Conservation (phyloP, 1,140 invertebrate genomes). For the Drosophila ogumai region DNA sequence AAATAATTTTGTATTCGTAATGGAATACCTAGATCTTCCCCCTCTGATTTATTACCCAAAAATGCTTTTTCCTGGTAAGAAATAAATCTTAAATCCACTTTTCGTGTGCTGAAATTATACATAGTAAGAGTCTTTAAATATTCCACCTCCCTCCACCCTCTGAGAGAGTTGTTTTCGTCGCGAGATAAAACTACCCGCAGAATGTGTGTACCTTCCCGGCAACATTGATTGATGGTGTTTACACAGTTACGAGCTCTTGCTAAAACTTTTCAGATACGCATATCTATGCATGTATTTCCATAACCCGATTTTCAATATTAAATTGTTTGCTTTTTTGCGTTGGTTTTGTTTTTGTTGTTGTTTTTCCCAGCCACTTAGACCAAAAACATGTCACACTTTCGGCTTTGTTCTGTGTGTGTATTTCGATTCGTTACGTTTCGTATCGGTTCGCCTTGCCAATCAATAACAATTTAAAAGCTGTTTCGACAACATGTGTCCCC, state of each 20-base stretch:
- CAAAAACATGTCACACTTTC: conserved; percentile 62
- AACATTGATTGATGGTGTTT: conserved; percentile 53
- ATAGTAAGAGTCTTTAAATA: conserved; percentile 2
- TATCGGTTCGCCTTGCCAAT: conserved; percentile 52
- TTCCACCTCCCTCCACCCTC: not conserved
- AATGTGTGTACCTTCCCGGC: conserved; percentile 14
- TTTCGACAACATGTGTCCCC: conserved; percentile 75
- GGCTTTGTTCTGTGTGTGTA: conserved; percentile 27
- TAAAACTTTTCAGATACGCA: conserved; percentile 31
- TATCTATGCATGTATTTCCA: conserved; percentile 52
- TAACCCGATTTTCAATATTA: conserved; percentile 74
- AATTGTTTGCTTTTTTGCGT: conserved; percentile 71
- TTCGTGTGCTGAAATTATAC: conserved; percentile 1
- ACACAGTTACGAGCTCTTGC: conserved; percentile 28
- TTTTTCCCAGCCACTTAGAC: conserved; percentile 43
- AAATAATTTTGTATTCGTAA: not conserved
- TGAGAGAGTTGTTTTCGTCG: conserved; percentile 1
- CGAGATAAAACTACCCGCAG: conserved; percentile 43
- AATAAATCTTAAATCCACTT: not conserved
- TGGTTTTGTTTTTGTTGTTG: conserved; percentile 6
- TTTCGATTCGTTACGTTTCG: conserved; percentile 26
- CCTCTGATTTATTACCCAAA: not conserved
- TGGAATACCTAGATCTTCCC: not conserved
- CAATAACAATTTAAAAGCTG: conserved; percentile 82
- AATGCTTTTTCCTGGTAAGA: not conserved